Conservation (phyloP, 2,888 invertebrate species). For the Copidosoma aretas region DNA sequence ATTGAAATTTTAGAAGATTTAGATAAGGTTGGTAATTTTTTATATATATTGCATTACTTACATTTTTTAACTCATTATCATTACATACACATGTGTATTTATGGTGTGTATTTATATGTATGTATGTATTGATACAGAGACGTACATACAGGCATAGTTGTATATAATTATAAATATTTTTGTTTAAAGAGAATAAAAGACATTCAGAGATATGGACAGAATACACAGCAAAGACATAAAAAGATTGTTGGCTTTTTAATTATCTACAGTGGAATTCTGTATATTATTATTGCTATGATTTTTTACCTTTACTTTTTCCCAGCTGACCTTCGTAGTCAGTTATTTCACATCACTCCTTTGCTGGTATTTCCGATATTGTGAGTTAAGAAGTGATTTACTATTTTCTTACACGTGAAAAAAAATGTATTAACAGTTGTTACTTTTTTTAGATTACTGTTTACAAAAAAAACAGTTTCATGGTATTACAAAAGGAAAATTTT, state of each 20-base stretch:
- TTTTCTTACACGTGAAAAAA: no score
- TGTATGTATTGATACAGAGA: not conserved
- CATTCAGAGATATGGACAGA: slow-evolving; percentile 80
- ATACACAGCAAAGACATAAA: slow-evolving; percentile 82
- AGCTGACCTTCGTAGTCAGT: slow-evolving; percentile 74
- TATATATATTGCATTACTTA: no score
- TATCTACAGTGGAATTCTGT: slow-evolving; percentile 73
- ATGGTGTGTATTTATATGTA: no score
- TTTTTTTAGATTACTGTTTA: slow-evolving; percentile 73
- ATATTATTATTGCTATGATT: slow-evolving; percentile 74
- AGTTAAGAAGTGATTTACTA: slow-evolving; percentile 61
- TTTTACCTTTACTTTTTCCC: slow-evolving; percentile 85
- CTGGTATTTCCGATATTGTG: slow-evolving; percentile 84
- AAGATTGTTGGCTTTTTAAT: slow-evolving; percentile 81
- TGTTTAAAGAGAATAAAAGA: slow-evolving; percentile 71
- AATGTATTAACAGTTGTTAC: no score
- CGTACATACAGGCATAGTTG: no score
- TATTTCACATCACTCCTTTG: slow-evolving; percentile 80
- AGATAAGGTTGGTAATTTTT: slow-evolving; percentile 65
- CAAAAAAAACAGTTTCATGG: slow-evolving; percentile 83
- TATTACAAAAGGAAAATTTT: slow-evolving; percentile 85
- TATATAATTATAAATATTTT: slow-evolving; percentile 19
- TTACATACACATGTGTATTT: no score
- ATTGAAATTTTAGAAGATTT: slow-evolving; percentile 72
- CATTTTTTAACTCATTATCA: no score